A percentile compares a stretch with the other conserved stretches of the same genome.
Conservation (phyloP, 2,888 invertebrate genomes). For the Dicyrtoma fusca region DNA sequence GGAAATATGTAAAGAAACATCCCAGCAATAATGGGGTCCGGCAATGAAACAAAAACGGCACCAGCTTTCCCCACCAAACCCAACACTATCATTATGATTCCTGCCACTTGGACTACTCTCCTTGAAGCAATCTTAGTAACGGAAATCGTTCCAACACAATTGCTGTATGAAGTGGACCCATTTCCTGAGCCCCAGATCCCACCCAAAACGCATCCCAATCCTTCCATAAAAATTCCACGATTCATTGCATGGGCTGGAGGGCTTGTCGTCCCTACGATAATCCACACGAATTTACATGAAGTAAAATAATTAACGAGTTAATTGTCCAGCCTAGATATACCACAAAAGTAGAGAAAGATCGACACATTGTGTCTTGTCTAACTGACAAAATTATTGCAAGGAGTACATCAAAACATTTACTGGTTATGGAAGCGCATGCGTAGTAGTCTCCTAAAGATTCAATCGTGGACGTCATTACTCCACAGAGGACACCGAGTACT, state of each 20-base stretch:
- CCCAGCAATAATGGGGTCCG: conserved; percentile 74
- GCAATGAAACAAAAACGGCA: conserved; percentile 77
- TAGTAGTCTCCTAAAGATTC: conserved; percentile 77
- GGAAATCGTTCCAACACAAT: conserved; percentile 87
- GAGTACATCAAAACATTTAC: conserved; percentile 76
- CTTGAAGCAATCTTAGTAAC: conserved; percentile 83
- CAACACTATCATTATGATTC: conserved; percentile 73
- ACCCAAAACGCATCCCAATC: conserved; percentile 77
- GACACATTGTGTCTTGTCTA: too few relatives aligned
- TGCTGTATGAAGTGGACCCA: conserved; percentile 86
- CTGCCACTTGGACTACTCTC: conserved; percentile 77
- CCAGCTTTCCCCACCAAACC: conserved; percentile 77
- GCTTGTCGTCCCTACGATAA: conserved; percentile 73
- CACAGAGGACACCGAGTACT: conserved; percentile 76
- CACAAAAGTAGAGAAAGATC: conserved; percentile 72
- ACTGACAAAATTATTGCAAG: too few relatives aligned
- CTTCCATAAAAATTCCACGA: conserved; percentile 82
- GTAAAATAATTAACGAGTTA: conserved; percentile 8
- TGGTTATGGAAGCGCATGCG: conserved; percentile 68
- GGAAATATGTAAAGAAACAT: conserved; percentile 82
- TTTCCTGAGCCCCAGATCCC: conserved; percentile 85
- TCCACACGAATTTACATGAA: conserved; percentile 1
- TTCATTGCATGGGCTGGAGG: conserved; percentile 87
- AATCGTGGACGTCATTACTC: conserved; percentile 76
- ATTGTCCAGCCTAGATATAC: not conserved